A percentile compares a stretch with the other conserved stretches of the same genome.
Conservation (phyloP, 2,113 vertebrate genomes). For the Tupaia tana region DNA sequence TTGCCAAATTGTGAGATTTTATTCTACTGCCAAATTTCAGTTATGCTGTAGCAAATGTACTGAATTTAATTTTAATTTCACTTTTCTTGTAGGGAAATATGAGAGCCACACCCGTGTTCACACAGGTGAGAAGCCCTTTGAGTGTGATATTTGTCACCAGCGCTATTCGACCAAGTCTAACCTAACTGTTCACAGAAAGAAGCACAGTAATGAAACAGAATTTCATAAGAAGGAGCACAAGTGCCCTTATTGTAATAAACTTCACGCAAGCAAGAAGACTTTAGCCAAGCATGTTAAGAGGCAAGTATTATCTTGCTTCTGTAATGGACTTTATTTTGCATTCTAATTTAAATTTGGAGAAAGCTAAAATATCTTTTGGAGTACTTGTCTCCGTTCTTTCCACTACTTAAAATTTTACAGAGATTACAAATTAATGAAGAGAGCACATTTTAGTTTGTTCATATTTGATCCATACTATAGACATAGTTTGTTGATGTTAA, state of each 20-base stretch:
- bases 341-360: neutral
- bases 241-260: slow-evolving; percentile 96
- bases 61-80: slow-evolving; percentile 15
- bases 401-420: neutral
- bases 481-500: neutral
- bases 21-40: neutral
- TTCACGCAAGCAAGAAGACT: slow-evolving; percentile 98
- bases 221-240: slow-evolving; percentile 97
- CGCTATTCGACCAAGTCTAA: slow-evolving; percentile 99
- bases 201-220: slow-evolving; percentile 91
- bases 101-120: slow-evolving; percentile 98
- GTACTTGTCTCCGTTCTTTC: neutral
- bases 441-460: neutral
- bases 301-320: slow-evolving; percentile 85
- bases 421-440: neutral
- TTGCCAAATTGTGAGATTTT: neutral
- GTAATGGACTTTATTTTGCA: neutral
- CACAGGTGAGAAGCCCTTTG: slow-evolving; percentile 98
- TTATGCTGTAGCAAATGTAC: neutral
- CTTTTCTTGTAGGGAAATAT: slow-evolving; percentile 92
- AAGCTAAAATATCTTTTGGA: neutral
- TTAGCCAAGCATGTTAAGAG: slow-evolving; percentile 95
- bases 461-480: neutral
- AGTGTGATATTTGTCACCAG: slow-evolving; percentile 98
- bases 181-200: slow-evolving; percentile 97